Base-by-base conservation (phyloP, 2,797 vertebrate genomes). In the Takifugu ocellatus region DNA sequence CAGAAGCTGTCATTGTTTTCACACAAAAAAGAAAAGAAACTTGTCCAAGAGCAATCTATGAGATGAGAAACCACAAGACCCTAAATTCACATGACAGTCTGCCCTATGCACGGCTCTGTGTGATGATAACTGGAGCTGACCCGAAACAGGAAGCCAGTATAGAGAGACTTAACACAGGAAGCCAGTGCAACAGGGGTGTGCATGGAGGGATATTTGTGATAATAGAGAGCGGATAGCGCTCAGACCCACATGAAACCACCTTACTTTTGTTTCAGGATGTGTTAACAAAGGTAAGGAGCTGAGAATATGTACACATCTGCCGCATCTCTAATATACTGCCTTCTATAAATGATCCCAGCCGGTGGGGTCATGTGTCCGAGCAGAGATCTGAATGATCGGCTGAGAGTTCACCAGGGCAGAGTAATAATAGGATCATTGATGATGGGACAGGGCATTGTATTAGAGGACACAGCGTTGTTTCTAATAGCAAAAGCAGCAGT, bases 111-210 rank as follows among this genome's bases (percentile, higher is more conserved):
- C 75, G 66, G 73, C 74, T 81, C 72, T 66, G 68, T 85, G 83
- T 84, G 77, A 86, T 86, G 82, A 86, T 86, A 88, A 88, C 84
- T 82, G 80, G 72, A 84, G 81, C 72, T 84, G 84, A 85, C 78
- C 86, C 78, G 81, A 86, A 88, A 89, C 87, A 90, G 87, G 87
- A 90, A 90, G 80, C 82, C 70, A 74, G 61, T 70, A 81, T 33
- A 14, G 61, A 81, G 86, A 80, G 82, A 85, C 80, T 88, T 89
- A 89, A 87, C 85, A 89, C 88, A 90, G 88, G 88, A 89, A 87
- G 80, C 79, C 33, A 1, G 74, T 78, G 77, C 73, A 85, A 78
- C 58, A 68, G 52, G 70, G 75, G 47, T 77, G 75, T 75, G 51
- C 9, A 25, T 58, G 44, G 1, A 10, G 16, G 59, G 42, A 76